A percentile compares a stretch with the other conserved stretches of the same genome.
phyloP scores from a whole-genome alignment of 1,140 invertebrate genomes.

The Drosophila watanabei region DNA sequence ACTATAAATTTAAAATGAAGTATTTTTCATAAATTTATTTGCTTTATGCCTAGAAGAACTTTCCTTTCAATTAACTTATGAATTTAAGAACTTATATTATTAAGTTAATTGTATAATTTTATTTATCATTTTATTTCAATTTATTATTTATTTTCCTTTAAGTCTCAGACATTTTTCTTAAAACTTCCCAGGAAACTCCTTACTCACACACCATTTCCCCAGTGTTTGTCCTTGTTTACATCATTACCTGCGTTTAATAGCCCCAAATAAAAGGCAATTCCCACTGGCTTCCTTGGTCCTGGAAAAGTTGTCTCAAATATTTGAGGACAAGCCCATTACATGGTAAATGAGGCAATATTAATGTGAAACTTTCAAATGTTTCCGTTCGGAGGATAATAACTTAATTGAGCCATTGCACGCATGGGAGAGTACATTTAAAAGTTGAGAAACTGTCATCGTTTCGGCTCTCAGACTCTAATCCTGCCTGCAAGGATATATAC shows the following conservation, averaged over 20 bases:
- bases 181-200: not conserved
- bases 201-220: not conserved
- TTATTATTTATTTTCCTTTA: not conserved
- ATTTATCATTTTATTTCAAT: not conserved
- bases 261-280: slow-evolving; percentile 7
- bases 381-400: slow-evolving; percentile 64
- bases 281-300: not conserved
- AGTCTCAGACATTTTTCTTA: not conserved
- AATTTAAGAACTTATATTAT: not conserved
- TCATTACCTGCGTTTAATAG: slow-evolving; percentile 25
- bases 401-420: slow-evolving; percentile 76
- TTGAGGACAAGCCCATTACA: slow-evolving; percentile 56
- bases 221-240: slow-evolving; percentile 22
- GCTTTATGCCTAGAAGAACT: not conserved
- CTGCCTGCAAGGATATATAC: not conserved
- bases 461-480: slow-evolving; percentile 31
- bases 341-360: slow-evolving; percentile 65
- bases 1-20: no score
- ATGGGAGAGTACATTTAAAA: slow-evolving; percentile 71
- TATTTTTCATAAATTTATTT: not conserved
- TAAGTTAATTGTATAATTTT: not conserved
- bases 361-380: slow-evolving; percentile 63
- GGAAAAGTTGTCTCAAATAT: slow-evolving; percentile 35
- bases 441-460: slow-evolving; percentile 58
- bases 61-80: not conserved